Evolutionary conservation across 2,113 vertebrate genomes (phyloP).

Genomic region (Corythaixoides concolor): DNA sequence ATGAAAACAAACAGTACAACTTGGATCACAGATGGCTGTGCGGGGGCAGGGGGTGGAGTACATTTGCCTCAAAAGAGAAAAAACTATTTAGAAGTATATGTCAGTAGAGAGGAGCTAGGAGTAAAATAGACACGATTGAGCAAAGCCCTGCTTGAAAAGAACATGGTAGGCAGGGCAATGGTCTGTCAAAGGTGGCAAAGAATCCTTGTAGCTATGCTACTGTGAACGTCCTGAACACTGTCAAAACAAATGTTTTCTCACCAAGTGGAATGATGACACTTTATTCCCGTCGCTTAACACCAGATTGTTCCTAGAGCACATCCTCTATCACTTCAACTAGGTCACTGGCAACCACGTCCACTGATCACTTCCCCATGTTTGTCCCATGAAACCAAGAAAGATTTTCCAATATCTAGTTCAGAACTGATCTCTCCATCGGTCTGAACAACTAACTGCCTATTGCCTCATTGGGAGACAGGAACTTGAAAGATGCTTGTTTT

Average conservation of each 20-base stretch:
- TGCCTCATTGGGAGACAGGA: background rate
- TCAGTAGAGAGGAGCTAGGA: background rate
- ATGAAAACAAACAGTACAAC: background rate
- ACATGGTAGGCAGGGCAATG: background rate
- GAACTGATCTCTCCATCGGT: background rate
- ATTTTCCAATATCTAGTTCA: background rate
- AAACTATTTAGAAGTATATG: background rate
- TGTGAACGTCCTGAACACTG: background rate
- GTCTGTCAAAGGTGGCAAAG: background rate
- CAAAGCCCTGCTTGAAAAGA: background rate
- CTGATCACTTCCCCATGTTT: background rate
- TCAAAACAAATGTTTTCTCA: background rate
- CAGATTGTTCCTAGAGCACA: background rate
- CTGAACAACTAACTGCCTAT: background rate
- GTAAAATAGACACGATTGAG: background rate
- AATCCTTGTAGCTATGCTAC: background rate
- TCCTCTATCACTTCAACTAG: background rate
- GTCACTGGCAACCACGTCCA: background rate
- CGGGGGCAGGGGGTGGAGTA: no score
- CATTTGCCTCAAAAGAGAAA: background rate
- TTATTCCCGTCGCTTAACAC: background rate
- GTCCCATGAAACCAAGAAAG: background rate
- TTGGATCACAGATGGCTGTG: background rate
- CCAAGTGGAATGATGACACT: rapidly evolving
- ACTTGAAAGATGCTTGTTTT: background rate